These are phyloP conservation scores for Bubo blakistoni DNA, from an alignment of 2,113 vertebrate genomes.

Conservation along the genomic window DNA sequence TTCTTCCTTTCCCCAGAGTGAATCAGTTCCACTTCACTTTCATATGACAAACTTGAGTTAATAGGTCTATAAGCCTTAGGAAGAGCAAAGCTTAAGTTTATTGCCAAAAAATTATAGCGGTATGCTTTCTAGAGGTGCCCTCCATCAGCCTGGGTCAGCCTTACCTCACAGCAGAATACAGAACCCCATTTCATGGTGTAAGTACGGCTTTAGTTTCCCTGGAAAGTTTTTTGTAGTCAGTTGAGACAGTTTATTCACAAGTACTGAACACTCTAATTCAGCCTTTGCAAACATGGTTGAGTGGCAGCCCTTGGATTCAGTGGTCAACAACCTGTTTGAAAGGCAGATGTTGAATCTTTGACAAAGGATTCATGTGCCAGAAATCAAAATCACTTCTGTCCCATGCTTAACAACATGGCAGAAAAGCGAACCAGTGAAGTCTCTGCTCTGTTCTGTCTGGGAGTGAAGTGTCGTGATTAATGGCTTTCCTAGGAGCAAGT, in stretches of 20 bases:
- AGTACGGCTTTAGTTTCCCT: not conserved
- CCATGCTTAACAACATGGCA: not conserved
- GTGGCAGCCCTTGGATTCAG: not conserved
- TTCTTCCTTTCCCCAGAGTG: not conserved
- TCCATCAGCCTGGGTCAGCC: not conserved
- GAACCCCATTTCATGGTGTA: not conserved
- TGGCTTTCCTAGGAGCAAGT: not conserved
- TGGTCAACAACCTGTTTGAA: not conserved
- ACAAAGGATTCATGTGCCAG: not conserved
- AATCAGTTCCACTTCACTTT: not conserved
- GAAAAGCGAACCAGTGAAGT: not conserved
- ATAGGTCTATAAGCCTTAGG: not conserved
- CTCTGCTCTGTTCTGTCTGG: not conserved
- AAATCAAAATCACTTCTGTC: not conserved
- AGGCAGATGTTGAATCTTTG: not conserved
- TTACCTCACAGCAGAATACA: not conserved
- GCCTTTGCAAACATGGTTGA: not conserved
- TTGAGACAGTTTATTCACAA: not conserved
- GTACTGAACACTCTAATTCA: not conserved
- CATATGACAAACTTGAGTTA: not conserved
- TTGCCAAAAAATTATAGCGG: not conserved
- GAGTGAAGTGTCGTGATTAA: not conserved
- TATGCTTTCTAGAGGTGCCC: not conserved
- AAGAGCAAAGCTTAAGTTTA: not conserved
- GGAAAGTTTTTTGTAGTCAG: not conserved